phyloP scores from a whole-genome alignment of 2,888 invertebrate genomes.

The Psococerastis gibbosa region DNA sequence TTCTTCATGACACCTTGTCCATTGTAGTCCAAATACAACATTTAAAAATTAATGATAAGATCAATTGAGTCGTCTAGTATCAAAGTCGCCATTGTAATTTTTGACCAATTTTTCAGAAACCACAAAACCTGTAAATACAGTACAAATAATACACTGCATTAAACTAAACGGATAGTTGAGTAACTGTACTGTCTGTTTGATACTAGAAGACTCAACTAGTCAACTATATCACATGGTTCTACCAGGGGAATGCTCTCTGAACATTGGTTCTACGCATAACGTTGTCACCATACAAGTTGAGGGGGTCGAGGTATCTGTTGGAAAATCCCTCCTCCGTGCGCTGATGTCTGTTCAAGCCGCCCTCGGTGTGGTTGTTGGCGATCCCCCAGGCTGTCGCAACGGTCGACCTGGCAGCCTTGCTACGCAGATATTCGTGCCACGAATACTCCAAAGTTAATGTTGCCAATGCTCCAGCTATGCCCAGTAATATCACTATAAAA shows the following conservation, averaged over 20 bases:
- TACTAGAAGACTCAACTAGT: no score
- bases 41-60: no score
- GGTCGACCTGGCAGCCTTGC: conserved; percentile 15
- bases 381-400: not conserved
- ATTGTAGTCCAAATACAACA: no score
- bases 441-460: conserved; percentile 87
- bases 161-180: no score
- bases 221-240: no score
- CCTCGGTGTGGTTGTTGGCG: not conserved
- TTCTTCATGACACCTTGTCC: no score
- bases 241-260: not conserved
- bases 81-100: no score
- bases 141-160: no score
- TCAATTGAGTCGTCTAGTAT: no score
- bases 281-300: not conserved
- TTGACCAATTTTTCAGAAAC: no score
- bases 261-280: not conserved
- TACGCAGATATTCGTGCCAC: conserved; percentile 68
- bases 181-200: no score
- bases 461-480: conserved; percentile 76
- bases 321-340: not conserved
- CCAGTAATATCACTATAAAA: conserved; percentile 92
- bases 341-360: not conserved
- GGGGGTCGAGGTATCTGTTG: not conserved
- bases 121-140: no score